Base-by-base conservation (phyloP, 2,113 vertebrate genomes). In the Donacobius atricapilla region DNA sequence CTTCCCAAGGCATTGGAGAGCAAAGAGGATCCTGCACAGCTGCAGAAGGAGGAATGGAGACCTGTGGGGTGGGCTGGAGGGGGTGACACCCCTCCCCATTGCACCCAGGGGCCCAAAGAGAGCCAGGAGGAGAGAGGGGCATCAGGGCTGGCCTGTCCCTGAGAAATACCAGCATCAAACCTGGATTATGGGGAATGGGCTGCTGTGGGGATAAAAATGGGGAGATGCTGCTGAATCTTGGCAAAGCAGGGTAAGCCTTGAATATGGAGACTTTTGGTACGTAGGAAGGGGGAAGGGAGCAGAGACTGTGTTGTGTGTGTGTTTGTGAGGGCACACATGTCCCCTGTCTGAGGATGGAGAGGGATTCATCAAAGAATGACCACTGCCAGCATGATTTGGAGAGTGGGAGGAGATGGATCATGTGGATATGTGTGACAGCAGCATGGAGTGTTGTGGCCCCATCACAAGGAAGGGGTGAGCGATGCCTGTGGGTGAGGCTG, bases 351-450 rank as follows among this genome's bases (percentile, higher is more conserved):
- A 68, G 72, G 77, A 65, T 44, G 39, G 47, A 57, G 35, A 79
- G 68, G n/a, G 83, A 81, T 77, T 95, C 80, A 89, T 66, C 68
- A 1, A 31, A 68, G 42, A 35, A 51, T 95, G 96, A 96, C 81
- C 13, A 12, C 72, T 64, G 64, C 30, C 81, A 94, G 69, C 64
- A 54, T 87, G 72, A 84, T 78, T 39, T 83, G 56, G 60, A 66
- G 56, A 37, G 85, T 79, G 54, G 88, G 90, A 93, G 90, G 88
- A 76, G 69, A 61, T 30, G 22, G 82, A 66, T 96, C 95, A 94
- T 15, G 37, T 76, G 85, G 39, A 40, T 68, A 15, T 0, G 15
- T 86, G 60, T 93, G 90, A 88, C 51, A 88, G 51, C 54, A 80
- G 79, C 87, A 65, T 0, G 2, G 50, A 40, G 48, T 45, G 45